These are phyloP conservation scores for Psilanteris sp. DNA, from an alignment of 1,140 invertebrate species.

Conservation along the genomic window DNA sequence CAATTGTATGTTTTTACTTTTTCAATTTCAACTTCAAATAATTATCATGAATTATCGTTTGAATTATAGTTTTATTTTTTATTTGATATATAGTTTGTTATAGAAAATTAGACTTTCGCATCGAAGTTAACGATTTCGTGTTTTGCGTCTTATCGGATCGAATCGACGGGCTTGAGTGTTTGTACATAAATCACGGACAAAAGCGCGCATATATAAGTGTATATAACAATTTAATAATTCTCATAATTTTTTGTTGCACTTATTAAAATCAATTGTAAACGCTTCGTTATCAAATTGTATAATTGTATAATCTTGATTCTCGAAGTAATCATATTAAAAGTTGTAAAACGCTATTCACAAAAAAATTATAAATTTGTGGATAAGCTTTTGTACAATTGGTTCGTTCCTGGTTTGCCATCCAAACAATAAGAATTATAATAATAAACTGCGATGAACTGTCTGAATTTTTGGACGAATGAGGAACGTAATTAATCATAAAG, in stretches of 20 bases:
- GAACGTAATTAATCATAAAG: constrained; percentile 12
- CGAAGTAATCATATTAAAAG: constrained; percentile 24
- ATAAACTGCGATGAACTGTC: too few species aligned
- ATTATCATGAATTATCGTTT: background rate
- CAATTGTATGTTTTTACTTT: constrained; percentile 8
- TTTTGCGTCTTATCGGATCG: constrained; percentile 13
- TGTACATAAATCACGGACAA: constrained; percentile 40
- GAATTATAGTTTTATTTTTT: background rate
- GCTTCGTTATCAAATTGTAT: constrained; percentile 43
- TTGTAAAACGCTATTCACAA: constrained; percentile 33
- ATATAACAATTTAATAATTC: constrained; percentile 30
- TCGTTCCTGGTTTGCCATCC: too few species aligned
- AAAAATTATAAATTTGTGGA: too few species aligned
- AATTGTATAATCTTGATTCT: constrained; percentile 31
- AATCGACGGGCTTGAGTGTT: constrained; percentile 30
- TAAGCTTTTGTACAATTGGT: constrained; percentile 5
- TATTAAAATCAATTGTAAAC: constrained; percentile 45
- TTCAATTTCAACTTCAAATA: too few species aligned
- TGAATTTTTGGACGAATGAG: background rate
- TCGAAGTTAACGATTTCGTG: constrained; percentile 16
- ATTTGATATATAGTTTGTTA: constrained; percentile 8
- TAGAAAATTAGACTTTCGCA: constrained; percentile 46
- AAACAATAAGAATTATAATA: too few species aligned
- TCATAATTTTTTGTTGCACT: background rate
- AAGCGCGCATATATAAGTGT: constrained; percentile 24